Conservation (phyloP, 1,140 invertebrate species). For the Lepidurus packardi region DNA sequence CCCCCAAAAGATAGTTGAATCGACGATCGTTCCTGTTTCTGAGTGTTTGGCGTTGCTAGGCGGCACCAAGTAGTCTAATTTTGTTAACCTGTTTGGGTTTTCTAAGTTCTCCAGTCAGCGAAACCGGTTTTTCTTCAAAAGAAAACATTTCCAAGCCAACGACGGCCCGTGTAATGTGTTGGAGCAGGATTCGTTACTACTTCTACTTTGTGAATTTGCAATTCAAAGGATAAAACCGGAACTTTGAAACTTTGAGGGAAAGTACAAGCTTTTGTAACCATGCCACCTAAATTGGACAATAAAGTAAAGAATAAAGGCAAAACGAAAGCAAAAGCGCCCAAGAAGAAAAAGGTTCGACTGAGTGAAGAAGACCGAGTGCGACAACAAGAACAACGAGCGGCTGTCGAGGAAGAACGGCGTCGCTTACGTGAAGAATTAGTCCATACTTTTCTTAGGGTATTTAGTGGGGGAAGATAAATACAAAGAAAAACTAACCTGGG, state of each 20-base stretch:
- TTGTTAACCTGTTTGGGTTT: background rate
- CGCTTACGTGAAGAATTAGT: constrained; percentile 32
- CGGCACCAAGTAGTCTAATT: background rate
- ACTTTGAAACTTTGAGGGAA: too few relatives aligned
- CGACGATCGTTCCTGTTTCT: background rate
- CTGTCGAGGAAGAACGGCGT: constrained; percentile 32
- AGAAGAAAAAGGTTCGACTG: constrained; percentile 27
- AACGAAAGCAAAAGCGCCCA: constrained; percentile 9
- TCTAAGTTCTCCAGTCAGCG: background rate
- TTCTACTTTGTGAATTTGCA: too few relatives aligned
- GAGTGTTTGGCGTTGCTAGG: constrained; percentile 13
- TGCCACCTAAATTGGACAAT: constrained; percentile 6
- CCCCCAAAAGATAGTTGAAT: background rate
- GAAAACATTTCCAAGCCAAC: background rate
- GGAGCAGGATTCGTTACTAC: too few relatives aligned
- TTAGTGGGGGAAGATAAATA: background rate
- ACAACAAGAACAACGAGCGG: constrained; percentile 33
- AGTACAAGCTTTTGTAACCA: background rate
- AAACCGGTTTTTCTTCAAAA: background rate
- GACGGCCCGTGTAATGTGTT: too few relatives aligned
- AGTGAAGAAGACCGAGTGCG: constrained; percentile 31
- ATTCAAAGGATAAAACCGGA: too few relatives aligned
- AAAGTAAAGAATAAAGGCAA: constrained; percentile 22
- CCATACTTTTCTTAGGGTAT: constrained; percentile 32
- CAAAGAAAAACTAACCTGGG: background rate